Evolutionary conservation across 2,888 invertebrate species (phyloP).

Genomic region (Melanostoma mellinum): DNA sequence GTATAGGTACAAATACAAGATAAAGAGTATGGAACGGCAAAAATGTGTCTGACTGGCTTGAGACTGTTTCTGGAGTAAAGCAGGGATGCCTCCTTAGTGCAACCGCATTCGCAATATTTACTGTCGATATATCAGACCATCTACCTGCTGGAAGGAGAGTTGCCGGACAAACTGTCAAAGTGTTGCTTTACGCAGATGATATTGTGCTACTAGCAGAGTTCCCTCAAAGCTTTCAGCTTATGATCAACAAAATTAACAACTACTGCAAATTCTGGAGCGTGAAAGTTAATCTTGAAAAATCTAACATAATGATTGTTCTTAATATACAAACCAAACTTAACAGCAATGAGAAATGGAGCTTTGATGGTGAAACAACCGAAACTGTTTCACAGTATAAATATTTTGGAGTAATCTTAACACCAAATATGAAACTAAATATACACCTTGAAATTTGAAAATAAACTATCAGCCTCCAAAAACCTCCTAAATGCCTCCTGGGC

Average conservation of each 20-base stretch:
- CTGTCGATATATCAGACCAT: neutral
- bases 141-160: neutral
- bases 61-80: neutral
- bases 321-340: neutral
- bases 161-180: neutral
- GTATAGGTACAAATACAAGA: neutral
- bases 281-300: neutral
- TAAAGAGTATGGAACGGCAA: neutral
- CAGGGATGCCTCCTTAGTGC: neutral
- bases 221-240: neutral
- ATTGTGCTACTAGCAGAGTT: neutral
- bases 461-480: too few relatives aligned
- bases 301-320: neutral
- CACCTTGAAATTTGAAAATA: too few relatives aligned
- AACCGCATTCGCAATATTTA: neutral
- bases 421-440: too few relatives aligned
- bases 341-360: neutral
- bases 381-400: neutral
- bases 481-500: too few relatives aligned
- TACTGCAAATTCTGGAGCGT: constrained; percentile 1
- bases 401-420: too few relatives aligned
- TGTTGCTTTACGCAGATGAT: neutral
- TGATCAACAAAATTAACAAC: neutral
- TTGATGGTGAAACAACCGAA: neutral
- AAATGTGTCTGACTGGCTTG: too few relatives aligned